phyloP scores from a whole-genome alignment of 2,113 vertebrate genomes.

The Tachysurus vachellii region DNA sequence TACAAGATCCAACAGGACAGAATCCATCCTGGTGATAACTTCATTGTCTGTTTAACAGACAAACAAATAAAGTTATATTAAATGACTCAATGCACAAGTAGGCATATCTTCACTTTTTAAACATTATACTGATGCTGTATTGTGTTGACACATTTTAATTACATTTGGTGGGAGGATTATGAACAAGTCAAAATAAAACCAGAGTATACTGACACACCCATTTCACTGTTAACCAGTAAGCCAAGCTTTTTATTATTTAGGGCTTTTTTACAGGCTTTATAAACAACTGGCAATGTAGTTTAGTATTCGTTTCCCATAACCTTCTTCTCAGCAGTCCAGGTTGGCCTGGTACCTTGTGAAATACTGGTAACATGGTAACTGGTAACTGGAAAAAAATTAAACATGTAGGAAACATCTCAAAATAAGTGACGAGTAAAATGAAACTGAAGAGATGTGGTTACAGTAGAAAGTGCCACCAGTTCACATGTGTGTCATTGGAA shows the following conservation, averaged over 20 bases:
- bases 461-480: neutral
- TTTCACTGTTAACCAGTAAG: neutral
- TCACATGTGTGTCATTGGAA: slow-evolving; percentile 20
- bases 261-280: neutral
- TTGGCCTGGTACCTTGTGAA: neutral
- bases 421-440: neutral
- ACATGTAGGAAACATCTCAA: neutral
- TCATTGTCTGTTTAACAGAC: slow-evolving; percentile 1
- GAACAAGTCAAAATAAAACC: slow-evolving; percentile 18
- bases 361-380: neutral
- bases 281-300: slow-evolving; percentile 14
- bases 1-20: slow-evolving; percentile 11
- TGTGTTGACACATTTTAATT: slow-evolving; percentile 1
- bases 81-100: slow-evolving; percentile 19
- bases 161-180: neutral
- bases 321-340: neutral
- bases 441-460: neutral
- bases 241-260: neutral
- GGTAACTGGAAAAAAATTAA: neutral
- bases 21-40: neutral
- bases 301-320: neutral
- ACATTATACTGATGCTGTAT: neutral
- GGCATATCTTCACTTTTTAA: neutral
- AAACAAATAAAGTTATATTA: slow-evolving; percentile 22
- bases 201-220: neutral